phyloP scores from a whole-genome alignment of 2,113 vertebrate species.

The Trematocara stigmaticum region DNA sequence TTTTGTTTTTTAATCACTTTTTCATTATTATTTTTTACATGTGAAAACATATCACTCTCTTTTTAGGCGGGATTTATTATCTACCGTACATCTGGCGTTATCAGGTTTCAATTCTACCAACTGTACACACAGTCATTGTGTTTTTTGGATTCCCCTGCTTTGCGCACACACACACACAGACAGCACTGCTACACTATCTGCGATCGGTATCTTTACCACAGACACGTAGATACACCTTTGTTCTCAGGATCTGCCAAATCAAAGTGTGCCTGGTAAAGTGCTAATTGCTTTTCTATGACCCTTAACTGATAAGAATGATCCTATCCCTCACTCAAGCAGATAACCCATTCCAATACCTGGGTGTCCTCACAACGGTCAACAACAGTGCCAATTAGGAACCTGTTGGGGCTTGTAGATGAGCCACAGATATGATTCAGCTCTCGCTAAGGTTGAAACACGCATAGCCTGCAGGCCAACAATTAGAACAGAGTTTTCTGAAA shows the following conservation, averaged over 20 bases:
- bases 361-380: constrained; percentile 46
- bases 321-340: constrained; percentile 49
- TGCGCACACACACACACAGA: background rate
- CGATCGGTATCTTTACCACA: constrained; percentile 38
- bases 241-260: constrained; percentile 30
- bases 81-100: background rate
- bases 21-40: background rate
- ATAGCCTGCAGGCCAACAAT: constrained; percentile 32
- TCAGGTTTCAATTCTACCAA: background rate
- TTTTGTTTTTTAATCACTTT: background rate
- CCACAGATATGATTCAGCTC: constrained; percentile 63
- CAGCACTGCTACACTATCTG: constrained; percentile 32
- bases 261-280: constrained; percentile 30
- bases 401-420: constrained; percentile 61
- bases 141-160: background rate
- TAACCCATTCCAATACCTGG: constrained; percentile 64
- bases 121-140: background rate
- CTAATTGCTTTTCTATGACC: constrained; percentile 60
- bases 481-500: constrained; percentile 19
- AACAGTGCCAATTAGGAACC: constrained; percentile 64
- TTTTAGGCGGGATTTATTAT: background rate
- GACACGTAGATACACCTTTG: constrained; percentile 53
- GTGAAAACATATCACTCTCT: background rate
- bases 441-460: constrained; percentile 40
- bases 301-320: constrained; percentile 60